Base-by-base conservation (phyloP, 2,113 vertebrate species). In the Indicator indicator region DNA sequence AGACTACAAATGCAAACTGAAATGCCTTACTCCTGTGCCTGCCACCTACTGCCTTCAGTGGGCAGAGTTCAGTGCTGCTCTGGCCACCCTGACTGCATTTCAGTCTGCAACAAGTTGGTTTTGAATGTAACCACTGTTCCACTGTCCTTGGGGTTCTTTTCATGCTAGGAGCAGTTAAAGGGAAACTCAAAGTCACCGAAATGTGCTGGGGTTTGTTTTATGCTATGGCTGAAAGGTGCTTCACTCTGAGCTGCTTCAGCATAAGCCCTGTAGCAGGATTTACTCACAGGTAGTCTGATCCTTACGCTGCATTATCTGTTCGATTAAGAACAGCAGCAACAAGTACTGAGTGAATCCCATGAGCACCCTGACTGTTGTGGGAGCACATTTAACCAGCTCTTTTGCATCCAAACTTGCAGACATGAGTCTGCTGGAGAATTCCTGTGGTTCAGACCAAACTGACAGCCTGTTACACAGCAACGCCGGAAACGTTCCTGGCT, bases 311-410 rank as follows among this genome's bases (percentile, higher is more conserved):
- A 30, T 89, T 89, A 83, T 93, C 74, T 92, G 74, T 55, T 90
- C 42, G 87, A 76, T 94, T 92, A 93, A 79, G 68, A 89, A 71
- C 89, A 87, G 36, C 55, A 85, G 64, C 59, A 84, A 69, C 42
- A 81, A 91, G 77, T 77, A 74, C 38, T 26, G 33, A 94, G 36
- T 71, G 64, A 94, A 94, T 89, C 91, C 91, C 85, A 74, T 63
- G n/a, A 88, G 68, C 68, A 93, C 86, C 85, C 32, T 94, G 79
- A 60, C 54, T 12, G 1, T 85, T 85, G 82, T 91, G 79, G 86
- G 56, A 83, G 46, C 40, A 56, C 58, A 28, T 83, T 89, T 95
- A 93, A 83, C 33, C 80, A 81, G 44, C 54, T 83, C 12, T 79
- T 91, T 76, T 83, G 62, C 55, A 84, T 62, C 74, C 94, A 86